phyloP scores from a whole-genome alignment of 2,797 vertebrate species.

The Chrosomus eos region DNA sequence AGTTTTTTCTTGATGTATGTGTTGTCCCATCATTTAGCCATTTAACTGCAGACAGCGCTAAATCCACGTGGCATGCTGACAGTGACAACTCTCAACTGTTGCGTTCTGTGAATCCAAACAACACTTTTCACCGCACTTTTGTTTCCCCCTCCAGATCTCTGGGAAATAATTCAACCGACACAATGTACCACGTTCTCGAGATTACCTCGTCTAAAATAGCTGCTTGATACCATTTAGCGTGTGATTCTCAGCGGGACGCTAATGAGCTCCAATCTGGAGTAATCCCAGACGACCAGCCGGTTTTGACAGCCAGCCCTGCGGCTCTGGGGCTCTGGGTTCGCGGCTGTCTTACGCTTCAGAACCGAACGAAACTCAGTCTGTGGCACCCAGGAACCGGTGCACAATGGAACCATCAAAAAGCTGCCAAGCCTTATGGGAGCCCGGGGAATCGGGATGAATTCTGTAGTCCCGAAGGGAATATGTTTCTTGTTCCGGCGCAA shows the following conservation, averaged over 20 bases:
- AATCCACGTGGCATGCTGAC: not conserved
- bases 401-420: slow-evolving; percentile 49
- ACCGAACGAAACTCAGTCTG: slow-evolving; percentile 42
- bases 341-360: slow-evolving; percentile 56
- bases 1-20: slow-evolving; percentile 12
- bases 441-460: slow-evolving; percentile 41
- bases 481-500: not conserved
- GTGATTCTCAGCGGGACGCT: slow-evolving; percentile 62
- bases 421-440: slow-evolving; percentile 43
- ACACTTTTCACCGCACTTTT: slow-evolving; percentile 23
- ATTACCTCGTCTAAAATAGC: slow-evolving; percentile 64
- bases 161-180: slow-evolving; percentile 59
- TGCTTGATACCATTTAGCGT: slow-evolving; percentile 64
- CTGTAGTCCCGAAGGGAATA: slow-evolving; percentile 19
- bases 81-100: not conserved
- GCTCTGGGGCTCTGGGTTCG: slow-evolving; percentile 52
- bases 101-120: slow-evolving; percentile 7
- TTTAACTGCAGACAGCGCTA: not conserved
- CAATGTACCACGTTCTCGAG: slow-evolving; percentile 56
- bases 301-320: slow-evolving; percentile 60
- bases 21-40: slow-evolving; percentile 15
- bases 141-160: slow-evolving; percentile 45
- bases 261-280: slow-evolving; percentile 65
- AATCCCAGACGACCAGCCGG: slow-evolving; percentile 62
- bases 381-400: slow-evolving; percentile 42